Percentiles rank a stretch among this genome's conserved stretches.
Conservation (phyloP, 2,888 invertebrate genomes). For the Thereva unica region DNA sequence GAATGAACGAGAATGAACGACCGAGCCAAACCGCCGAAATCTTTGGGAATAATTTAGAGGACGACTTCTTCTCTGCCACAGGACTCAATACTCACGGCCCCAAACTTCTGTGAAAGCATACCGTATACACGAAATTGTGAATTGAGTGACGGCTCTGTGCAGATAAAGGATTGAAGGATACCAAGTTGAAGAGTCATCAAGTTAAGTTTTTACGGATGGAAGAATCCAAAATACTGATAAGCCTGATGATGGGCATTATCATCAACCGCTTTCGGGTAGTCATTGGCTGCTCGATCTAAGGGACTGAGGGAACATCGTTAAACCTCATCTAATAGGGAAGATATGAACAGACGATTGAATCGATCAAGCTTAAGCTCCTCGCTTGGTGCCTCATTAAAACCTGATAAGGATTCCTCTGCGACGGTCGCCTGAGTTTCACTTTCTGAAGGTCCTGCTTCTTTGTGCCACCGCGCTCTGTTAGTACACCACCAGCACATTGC, state of each 20-base stretch:
- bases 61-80: no score
- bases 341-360: slow-evolving; percentile 29
- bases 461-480: no score
- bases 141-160: background rate
- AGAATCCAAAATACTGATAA: slow-evolving; percentile 2
- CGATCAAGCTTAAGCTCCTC: slow-evolving; percentile 7
- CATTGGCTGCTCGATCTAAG: background rate
- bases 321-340: slow-evolving; percentile 2
- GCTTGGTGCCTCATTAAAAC: no score
- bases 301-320: background rate
- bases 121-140: no score
- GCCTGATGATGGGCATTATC: slow-evolving; percentile 4
- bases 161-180: slow-evolving; percentile 21
- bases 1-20: slow-evolving; percentile 9
- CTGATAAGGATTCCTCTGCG: no score
- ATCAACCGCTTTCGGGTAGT: slow-evolving; percentile 13
- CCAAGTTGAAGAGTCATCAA: slow-evolving; percentile 28
- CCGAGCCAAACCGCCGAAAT: background rate
- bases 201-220: slow-evolving; percentile 15
- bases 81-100: no score
- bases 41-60: no score
- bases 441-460: no score
- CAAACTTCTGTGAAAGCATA: no score
- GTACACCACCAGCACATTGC: no score
- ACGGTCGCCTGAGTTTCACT: no score